phyloP scores from a whole-genome alignment of 2,888 invertebrate genomes.

The Empis stercorea region DNA sequence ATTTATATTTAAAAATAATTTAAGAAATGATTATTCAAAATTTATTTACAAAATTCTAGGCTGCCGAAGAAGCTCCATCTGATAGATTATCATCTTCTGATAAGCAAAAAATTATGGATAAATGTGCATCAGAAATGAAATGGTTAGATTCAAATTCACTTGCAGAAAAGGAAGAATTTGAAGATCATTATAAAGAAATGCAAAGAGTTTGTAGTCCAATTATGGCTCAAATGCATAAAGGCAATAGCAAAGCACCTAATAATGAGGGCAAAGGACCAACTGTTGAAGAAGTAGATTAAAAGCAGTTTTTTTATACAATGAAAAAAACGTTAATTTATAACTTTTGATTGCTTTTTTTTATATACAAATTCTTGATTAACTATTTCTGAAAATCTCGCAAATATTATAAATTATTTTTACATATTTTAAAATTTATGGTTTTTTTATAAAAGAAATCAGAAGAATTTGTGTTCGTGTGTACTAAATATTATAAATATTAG shows the following conservation, averaged over 20 bases:
- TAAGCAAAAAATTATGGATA: constrained; percentile 51
- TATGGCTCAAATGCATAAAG: constrained; percentile 71
- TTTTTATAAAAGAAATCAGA: no score
- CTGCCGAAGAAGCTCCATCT: constrained; percentile 47
- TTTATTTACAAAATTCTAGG: constrained; percentile 32
- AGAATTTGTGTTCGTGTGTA: not conserved
- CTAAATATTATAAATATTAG: not conserved
- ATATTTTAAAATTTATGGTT: no score
- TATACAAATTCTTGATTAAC: no score
- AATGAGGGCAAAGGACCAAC: constrained; percentile 55
- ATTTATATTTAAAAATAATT: not conserved
- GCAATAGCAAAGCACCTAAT: constrained; percentile 44
- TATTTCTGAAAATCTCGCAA: not conserved
- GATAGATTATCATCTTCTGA: constrained; percentile 59
- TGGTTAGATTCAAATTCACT: constrained; percentile 73
- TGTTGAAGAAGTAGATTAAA: constrained; percentile 58
- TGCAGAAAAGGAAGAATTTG: constrained; percentile 66
- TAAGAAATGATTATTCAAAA: not conserved
- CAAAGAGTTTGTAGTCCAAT: constrained; percentile 64
- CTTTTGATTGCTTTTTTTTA: not conserved
- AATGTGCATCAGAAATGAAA: constrained; percentile 54
- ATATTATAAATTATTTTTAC: not conserved
- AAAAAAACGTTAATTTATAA: not conserved
- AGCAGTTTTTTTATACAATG: not conserved
- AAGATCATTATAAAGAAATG: constrained; percentile 60